These are phyloP conservation scores for Nephrotoma appendiculata DNA, from an alignment of 2,888 invertebrate species.

Conservation along the genomic window DNA sequence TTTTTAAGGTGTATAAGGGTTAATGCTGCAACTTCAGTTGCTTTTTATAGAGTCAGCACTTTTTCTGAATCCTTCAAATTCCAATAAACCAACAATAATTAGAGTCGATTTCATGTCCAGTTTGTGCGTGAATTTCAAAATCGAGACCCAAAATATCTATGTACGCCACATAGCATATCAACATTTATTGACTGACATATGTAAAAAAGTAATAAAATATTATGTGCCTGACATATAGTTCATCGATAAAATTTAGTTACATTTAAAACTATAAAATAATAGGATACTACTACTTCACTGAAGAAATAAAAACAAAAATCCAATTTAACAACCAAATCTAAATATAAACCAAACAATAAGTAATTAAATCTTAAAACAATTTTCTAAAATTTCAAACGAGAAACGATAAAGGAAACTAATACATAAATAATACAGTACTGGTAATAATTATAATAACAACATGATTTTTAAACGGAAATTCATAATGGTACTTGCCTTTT, in stretches of 20 bases:
- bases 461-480: not conserved
- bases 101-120: too few species aligned
- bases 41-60: too few species aligned
- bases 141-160: not conserved
- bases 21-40: too few species aligned
- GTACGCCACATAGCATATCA: not conserved
- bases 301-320: not conserved
- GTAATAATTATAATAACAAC: not conserved
- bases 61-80: too few species aligned
- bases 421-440: not conserved
- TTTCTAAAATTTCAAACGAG: not conserved
- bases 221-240: not conserved
- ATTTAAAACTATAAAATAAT: not conserved
- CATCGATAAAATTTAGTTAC: not conserved
- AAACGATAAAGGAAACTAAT: not conserved
- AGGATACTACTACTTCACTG: not conserved
- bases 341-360: not conserved
- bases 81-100: too few species aligned
- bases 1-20: too few species aligned
- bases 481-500: constrained; percentile 51
- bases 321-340: not conserved
- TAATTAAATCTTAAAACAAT: not conserved
- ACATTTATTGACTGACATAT: not conserved
- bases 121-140: too few species aligned
- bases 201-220: not conserved